These are phyloP conservation scores for Leptogaster cylindrica DNA, from an alignment of 2,888 invertebrate genomes.

Conservation along the genomic window DNA sequence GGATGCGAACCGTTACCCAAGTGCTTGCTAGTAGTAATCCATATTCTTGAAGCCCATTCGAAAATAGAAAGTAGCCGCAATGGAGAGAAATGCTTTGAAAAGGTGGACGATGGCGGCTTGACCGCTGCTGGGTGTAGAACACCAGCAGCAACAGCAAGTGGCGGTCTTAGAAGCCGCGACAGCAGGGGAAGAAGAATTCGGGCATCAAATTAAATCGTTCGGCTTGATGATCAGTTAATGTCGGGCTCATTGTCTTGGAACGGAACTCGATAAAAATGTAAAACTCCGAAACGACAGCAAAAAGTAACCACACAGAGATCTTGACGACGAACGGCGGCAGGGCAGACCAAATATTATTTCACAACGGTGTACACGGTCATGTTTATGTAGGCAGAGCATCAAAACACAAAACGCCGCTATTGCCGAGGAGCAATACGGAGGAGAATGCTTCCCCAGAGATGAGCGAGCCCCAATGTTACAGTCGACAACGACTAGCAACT, in stretches of 20 bases:
- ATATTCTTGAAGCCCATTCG: slow-evolving; percentile 9
- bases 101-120: not conserved
- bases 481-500: slow-evolving; percentile 24
- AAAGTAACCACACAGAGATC: not conserved
- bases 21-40: not conserved
- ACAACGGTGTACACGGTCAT: slow-evolving; percentile 10
- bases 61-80: slow-evolving; percentile 27
- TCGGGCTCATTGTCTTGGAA: slow-evolving; percentile 46
- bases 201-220: slow-evolving; percentile 46
- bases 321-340: slow-evolving; percentile 3
- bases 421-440: not conserved
- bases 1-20: slow-evolving; percentile 7
- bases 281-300: slow-evolving; percentile 32
- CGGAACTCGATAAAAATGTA: slow-evolving; percentile 43
- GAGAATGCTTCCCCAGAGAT: not conserved
- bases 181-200: slow-evolving; percentile 35
- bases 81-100: not conserved
- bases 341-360: slow-evolving; percentile 25
- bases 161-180: slow-evolving; percentile 24
- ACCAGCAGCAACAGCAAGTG: not conserved
- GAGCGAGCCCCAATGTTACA: not conserved
- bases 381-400: slow-evolving; percentile 4
- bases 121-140: not conserved
- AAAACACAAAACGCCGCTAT: not conserved
- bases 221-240: slow-evolving; percentile 47